Percentiles rank a stretch among this genome's conserved stretches.
phyloP scores from a whole-genome alignment of 2,888 invertebrate genomes.

The Torymus tubicola region DNA sequence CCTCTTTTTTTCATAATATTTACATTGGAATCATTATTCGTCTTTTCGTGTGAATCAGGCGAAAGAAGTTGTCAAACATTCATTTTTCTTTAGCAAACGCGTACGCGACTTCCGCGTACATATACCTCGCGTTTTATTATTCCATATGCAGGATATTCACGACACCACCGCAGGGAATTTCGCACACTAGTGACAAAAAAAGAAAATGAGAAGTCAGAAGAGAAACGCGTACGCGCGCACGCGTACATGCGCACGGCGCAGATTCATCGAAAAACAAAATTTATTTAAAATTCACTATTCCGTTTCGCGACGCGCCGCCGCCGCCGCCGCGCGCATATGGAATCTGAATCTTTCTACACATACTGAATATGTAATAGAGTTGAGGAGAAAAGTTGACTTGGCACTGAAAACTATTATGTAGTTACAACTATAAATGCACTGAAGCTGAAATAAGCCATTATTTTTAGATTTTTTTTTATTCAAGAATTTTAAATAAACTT shows the following conservation, averaged over 20 bases:
- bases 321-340: background rate
- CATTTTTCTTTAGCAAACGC: background rate
- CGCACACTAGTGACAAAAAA: slow-evolving; percentile 18
- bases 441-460: too few relatives aligned
- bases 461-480: too few relatives aligned
- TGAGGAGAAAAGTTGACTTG: too few relatives aligned
- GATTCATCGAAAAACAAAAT: slow-evolving; percentile 39
- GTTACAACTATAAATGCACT: too few relatives aligned
- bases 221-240: background rate
- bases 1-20: background rate
- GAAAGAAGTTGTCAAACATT: slow-evolving; percentile 15
- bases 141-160: slow-evolving; percentile 15
- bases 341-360: slow-evolving; percentile 19
- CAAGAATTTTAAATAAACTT: too few relatives aligned
- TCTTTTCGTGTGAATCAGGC: background rate
- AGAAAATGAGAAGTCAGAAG: slow-evolving; percentile 24
- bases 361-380: slow-evolving; percentile 15
- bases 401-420: too few relatives aligned
- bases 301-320: background rate
- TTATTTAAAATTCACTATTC: slow-evolving; percentile 40
- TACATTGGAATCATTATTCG: background rate
- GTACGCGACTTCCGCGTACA: background rate
- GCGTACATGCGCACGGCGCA: background rate
- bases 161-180: slow-evolving; percentile 5
- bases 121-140: slow-evolving; percentile 10